Evolutionary conservation across 1,140 invertebrate species (phyloP).

Genomic region (Drosophila melanica): DNA sequence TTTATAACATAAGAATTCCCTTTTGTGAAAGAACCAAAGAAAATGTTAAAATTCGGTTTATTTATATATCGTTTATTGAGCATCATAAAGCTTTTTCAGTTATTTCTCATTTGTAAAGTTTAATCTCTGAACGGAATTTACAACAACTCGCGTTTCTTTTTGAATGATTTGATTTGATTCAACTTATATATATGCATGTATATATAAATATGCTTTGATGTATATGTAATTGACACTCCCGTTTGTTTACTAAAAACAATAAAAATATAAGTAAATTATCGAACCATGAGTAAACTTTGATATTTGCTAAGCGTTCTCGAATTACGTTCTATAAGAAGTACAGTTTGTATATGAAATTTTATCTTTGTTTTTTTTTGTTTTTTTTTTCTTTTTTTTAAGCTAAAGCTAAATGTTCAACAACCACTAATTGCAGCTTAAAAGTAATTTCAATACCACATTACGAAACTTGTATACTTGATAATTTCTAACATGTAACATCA

Average conservation of each 20-base stretch:
- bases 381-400: constrained; percentile 46
- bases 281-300: constrained; percentile 43
- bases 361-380: constrained; percentile 17
- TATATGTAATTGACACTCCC: constrained; percentile 63
- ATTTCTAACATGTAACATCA: constrained; percentile 45
- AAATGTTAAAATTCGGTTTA: constrained; percentile 14
- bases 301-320: constrained; percentile 45
- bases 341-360: constrained; percentile 71
- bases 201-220: constrained; percentile 26
- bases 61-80: constrained; percentile 55
- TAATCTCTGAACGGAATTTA: constrained; percentile 79
- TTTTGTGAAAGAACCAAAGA: background rate
- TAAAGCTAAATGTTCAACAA: constrained; percentile 82
- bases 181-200: constrained; percentile 42
- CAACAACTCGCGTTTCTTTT: constrained; percentile 76
- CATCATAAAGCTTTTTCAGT: constrained; percentile 74
- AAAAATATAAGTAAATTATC: constrained; percentile 25
- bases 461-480: constrained; percentile 62
- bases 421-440: constrained; percentile 82
- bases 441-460: constrained; percentile 70
- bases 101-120: constrained; percentile 71
- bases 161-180: constrained; percentile 43
- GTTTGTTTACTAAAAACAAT: constrained; percentile 42
- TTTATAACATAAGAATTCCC: too few relatives aligned
- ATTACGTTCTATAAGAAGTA: constrained; percentile 46